These are phyloP conservation scores for Istiophorus platypterus DNA, from an alignment of 2,113 vertebrate species.

Conservation along the genomic window DNA sequence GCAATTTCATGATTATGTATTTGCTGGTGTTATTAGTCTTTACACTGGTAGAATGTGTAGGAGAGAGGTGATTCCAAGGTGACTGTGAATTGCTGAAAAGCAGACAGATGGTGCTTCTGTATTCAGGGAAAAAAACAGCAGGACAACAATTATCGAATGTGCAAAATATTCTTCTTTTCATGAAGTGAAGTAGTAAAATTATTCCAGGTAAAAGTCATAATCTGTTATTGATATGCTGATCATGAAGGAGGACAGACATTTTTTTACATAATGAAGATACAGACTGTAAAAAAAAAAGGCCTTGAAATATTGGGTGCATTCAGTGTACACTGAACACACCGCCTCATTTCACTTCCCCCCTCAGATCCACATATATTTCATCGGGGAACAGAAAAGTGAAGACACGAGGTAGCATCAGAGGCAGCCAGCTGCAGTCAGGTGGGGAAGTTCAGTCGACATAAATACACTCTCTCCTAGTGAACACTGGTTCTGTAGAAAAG, in stretches of 20 bases:
- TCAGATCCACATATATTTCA: constrained; percentile 21
- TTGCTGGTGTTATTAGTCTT: constrained; percentile 28
- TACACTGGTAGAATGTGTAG: constrained; percentile 29
- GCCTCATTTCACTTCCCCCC: constrained; percentile 17
- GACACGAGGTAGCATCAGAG: neutral
- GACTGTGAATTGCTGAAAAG: constrained; percentile 38
- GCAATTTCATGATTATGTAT: neutral
- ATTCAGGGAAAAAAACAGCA: constrained; percentile 34
- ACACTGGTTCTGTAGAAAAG: too few relatives aligned
- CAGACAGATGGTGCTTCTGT: constrained; percentile 61
- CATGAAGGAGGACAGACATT: neutral
- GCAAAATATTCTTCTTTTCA: constrained; percentile 18
- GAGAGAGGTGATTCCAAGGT: constrained; percentile 66
- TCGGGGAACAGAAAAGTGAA: neutral
- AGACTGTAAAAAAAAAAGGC: neutral
- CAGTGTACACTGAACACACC: neutral
- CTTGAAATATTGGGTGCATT: neutral
- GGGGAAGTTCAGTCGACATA: neutral
- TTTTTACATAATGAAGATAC: neutral
- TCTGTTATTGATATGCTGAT: neutral
- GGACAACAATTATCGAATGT: constrained; percentile 5
- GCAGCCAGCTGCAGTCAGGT: neutral
- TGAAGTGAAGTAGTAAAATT: constrained; percentile 1
- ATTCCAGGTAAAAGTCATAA: constrained; percentile 2
- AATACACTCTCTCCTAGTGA: neutral